Evolutionary conservation across 2,888 invertebrate genomes (phyloP).

Genomic region (Conistra vaccinii): DNA sequence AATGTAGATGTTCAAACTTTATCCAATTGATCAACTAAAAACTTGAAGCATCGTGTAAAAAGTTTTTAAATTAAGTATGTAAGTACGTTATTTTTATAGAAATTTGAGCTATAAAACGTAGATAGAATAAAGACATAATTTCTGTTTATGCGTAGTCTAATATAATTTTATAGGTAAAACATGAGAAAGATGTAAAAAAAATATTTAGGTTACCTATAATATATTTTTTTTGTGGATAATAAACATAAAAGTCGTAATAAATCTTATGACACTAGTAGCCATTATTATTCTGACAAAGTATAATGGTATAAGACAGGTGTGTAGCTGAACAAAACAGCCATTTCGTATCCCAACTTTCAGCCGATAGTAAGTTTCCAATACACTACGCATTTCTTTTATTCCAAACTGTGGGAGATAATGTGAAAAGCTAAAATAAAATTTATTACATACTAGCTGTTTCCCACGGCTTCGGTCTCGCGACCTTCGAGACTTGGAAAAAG

Average conservation of each 20-base stretch:
- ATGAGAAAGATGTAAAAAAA: conserved; percentile 1
- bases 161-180: conserved; percentile 11
- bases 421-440: conserved; percentile 60
- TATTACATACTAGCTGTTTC: conserved; percentile 59
- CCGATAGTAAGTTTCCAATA: conserved; percentile 30
- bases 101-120: conserved; percentile 2
- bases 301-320: conserved; percentile 10
- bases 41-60: conserved; percentile 20
- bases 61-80: conserved; percentile 16
- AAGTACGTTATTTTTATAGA: conserved; percentile 14
- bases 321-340: neutral
- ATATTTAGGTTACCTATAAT: no score
- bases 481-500: conserved; percentile 61
- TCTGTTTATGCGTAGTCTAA: neutral
- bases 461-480: conserved; percentile 52
- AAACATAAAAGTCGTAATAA: conserved; percentile 34
- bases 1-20: conserved; percentile 47
- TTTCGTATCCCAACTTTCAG: neutral
- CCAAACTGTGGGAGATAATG: conserved; percentile 57
- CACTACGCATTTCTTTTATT: conserved; percentile 49
- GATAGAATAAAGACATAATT: conserved; percentile 14
- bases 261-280: neutral
- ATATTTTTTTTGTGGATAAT: no score
- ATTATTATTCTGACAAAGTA: conserved; percentile 12
- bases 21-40: conserved; percentile 48